These are phyloP conservation scores for Plotosus lineatus DNA, from an alignment of 2,113 vertebrate species.

Conservation along the genomic window DNA sequence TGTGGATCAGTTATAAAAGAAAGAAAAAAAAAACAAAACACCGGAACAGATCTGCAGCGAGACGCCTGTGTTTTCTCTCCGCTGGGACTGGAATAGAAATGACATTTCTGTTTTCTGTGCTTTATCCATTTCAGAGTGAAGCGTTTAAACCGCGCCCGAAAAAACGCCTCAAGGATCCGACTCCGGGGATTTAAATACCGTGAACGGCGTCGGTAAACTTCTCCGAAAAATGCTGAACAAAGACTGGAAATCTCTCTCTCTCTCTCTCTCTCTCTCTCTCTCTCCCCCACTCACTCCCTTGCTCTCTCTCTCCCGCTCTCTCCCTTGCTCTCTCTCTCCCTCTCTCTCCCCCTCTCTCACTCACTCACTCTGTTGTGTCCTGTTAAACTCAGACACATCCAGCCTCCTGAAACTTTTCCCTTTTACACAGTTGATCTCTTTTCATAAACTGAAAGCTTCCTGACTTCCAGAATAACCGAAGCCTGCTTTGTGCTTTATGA, in stretches of 20 bases:
- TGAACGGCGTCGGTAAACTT: not conserved
- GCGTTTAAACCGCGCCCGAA: not conserved
- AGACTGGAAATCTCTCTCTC: not conserved
- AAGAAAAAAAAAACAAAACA: no score
- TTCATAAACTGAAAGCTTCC: constrained; percentile 9
- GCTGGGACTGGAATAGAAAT: not conserved
- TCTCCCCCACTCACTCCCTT: no score
- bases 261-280: not conserved
- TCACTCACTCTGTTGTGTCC: not conserved
- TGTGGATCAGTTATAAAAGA: constrained; percentile 37
- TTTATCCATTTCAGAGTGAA: not conserved
- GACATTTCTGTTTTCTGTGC: not conserved
- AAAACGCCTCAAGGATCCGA: not conserved
- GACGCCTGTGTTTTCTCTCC: not conserved
- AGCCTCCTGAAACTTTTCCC: not conserved
- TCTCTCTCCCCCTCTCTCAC: not conserved
- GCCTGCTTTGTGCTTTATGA: not conserved
- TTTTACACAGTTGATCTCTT: not conserved
- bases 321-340: not conserved
- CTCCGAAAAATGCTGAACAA: not conserved
- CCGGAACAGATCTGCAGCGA: not conserved
- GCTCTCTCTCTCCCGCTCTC: not conserved
- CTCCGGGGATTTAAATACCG: not conserved
- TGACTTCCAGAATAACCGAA: not conserved
- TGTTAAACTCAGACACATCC: not conserved